Percentiles rank a stretch among this genome's conserved stretches.
These are phyloP conservation scores for Apolygus lucorum DNA, from an alignment of 1,140 invertebrate genomes.

Conservation along the genomic window DNA sequence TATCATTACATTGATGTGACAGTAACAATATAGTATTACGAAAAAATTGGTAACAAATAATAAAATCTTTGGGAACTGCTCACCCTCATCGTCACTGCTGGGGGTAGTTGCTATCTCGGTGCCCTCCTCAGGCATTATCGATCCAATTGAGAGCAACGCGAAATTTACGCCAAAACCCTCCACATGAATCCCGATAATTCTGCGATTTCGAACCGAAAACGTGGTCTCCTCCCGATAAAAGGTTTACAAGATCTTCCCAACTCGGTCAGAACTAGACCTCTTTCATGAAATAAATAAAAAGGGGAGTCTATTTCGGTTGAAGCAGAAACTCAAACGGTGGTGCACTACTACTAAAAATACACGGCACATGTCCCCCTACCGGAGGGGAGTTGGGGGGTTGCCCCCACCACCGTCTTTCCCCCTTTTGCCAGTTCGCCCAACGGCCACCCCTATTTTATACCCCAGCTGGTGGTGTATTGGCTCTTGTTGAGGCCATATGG, in stretches of 20 bases:
- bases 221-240: too few relatives aligned
- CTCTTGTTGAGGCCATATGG: too few relatives aligned
- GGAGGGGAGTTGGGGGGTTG: not conserved
- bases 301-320: conserved; percentile 12
- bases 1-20: too few relatives aligned
- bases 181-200: too few relatives aligned
- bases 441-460: not conserved
- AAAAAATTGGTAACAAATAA: not conserved
- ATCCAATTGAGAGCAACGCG: not conserved
- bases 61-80: not conserved
- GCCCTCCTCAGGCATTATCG: not conserved
- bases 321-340: not conserved
- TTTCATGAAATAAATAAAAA: not conserved
- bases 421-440: conserved; percentile 2
- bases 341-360: not conserved
- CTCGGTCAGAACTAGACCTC: not conserved
- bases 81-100: not conserved
- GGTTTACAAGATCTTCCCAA: too few relatives aligned
- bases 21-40: too few relatives aligned
- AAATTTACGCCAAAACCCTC: not conserved
- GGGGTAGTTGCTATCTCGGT: not conserved
- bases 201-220: too few relatives aligned
- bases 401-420: conserved; percentile 10
- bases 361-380: not conserved
- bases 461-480: too few relatives aligned